Evolutionary conservation across 2,888 invertebrate genomes (phyloP).

Genomic region (Caenorhabditis afra): DNA sequence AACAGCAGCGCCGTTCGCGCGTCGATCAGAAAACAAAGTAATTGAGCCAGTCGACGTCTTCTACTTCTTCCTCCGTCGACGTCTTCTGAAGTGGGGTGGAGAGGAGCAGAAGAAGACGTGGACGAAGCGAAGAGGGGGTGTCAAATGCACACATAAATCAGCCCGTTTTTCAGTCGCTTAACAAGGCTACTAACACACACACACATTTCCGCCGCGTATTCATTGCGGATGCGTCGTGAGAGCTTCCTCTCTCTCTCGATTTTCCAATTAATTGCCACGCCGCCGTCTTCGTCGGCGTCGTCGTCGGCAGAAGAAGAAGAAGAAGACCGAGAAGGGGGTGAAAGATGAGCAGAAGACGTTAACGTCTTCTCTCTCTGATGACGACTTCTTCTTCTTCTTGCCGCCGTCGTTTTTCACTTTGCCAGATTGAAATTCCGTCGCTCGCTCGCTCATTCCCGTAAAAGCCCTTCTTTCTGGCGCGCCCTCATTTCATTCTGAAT

Average conservation of each 20-base stretch:
- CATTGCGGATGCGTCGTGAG: constrained; percentile 1
- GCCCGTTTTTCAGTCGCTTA: constrained; percentile 11
- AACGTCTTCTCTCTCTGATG: constrained; percentile 26
- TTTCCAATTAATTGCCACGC: constrained; percentile 51
- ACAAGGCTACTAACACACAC: constrained; percentile 41
- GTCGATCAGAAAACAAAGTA: constrained; percentile 41
- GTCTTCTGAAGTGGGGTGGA: neutral
- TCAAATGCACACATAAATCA: constrained; percentile 53
- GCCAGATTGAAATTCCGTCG: constrained; percentile 22
- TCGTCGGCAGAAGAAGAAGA: too few species aligned
- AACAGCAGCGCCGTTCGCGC: neutral
- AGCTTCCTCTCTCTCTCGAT: constrained; percentile 23
- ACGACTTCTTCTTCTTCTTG: constrained; percentile 2
- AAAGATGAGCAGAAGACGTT: constrained; percentile 43
- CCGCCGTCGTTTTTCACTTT: constrained; percentile 27
- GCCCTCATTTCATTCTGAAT: too few species aligned
- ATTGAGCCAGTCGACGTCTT: constrained; percentile 23
- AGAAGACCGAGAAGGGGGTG: neutral
- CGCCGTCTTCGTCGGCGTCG: too few species aligned
- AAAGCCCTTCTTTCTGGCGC: too few species aligned
- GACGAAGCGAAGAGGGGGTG: constrained; percentile 12
- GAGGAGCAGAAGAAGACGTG: neutral
- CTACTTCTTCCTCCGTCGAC: constrained; percentile 6
- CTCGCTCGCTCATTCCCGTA: too few species aligned
- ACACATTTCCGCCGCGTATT: constrained; percentile 3